These are phyloP conservation scores for Parochlus steinenii DNA, from an alignment of 2,888 invertebrate genomes.

Conservation along the genomic window DNA sequence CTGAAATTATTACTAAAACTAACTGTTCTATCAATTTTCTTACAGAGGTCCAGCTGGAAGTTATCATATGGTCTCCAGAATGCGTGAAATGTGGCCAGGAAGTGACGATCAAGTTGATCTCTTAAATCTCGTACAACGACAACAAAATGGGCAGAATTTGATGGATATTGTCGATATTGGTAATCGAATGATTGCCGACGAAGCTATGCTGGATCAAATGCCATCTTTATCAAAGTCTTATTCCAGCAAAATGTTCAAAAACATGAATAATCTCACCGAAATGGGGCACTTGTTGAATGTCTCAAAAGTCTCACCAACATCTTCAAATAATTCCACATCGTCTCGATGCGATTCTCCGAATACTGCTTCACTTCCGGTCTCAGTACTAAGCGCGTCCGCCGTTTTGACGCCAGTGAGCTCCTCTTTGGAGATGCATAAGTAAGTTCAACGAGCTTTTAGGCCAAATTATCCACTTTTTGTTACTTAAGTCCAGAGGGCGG, in stretches of 20 bases:
- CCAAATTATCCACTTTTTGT: no score
- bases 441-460: no score
- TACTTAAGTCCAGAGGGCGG: no score
- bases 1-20: not conserved
- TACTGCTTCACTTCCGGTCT: no score
- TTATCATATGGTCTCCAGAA: conserved; percentile 5
- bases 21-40: not conserved
- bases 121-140: conserved; percentile 9
- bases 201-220: conserved; percentile 11
- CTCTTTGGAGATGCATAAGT: no score
- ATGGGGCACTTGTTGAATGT: no score
- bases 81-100: conserved; percentile 10
- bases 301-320: no score
- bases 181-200: conserved; percentile 10
- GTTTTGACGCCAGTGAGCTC: no score
- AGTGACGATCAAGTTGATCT: conserved; percentile 9
- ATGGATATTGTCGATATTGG: no score
- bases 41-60: conserved; percentile 9
- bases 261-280: conserved; percentile 11
- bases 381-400: no score
- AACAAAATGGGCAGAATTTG: conserved; percentile 4
- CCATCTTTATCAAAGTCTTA: conserved; percentile 6
- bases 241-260: conserved; percentile 8
- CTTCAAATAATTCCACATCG: no score
- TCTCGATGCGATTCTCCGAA: no score